phyloP scores from a whole-genome alignment of 2,888 invertebrate genomes.

The Endomychus coccineus region DNA sequence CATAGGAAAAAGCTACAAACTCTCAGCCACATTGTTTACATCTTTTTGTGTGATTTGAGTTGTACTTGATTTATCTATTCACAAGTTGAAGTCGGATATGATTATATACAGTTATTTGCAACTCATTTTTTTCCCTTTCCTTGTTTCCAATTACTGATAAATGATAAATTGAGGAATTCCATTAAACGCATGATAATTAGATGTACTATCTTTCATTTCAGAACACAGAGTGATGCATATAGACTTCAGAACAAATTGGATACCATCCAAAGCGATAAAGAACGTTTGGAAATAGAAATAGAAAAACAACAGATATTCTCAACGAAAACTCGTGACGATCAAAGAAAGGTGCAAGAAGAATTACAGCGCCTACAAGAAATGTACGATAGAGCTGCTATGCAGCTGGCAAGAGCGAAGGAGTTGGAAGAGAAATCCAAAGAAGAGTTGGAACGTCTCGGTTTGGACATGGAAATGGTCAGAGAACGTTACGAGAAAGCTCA shows the following conservation, averaged over 20 bases:
- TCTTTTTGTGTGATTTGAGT: too few relatives aligned
- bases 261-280: slow-evolving; percentile 79
- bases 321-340: slow-evolving; percentile 76
- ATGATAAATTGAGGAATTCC: background rate
- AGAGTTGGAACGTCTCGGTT: slow-evolving; percentile 65
- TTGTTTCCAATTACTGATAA: too few relatives aligned
- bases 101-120: too few relatives aligned
- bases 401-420: slow-evolving; percentile 79
- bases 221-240: slow-evolving; percentile 84
- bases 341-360: slow-evolving; percentile 81
- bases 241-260: slow-evolving; percentile 84
- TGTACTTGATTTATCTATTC: too few relatives aligned
- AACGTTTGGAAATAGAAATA: slow-evolving; percentile 74
- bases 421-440: slow-evolving; percentile 86
- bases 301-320: slow-evolving; percentile 76
- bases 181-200: background rate
- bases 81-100: slow-evolving; percentile 1
- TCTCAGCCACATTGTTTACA: too few relatives aligned
- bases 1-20: too few relatives aligned
- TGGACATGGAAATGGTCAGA: slow-evolving; percentile 80
- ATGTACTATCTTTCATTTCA: slow-evolving; percentile 38
- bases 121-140: too few relatives aligned
- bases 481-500: slow-evolving; percentile 85
- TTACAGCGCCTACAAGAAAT: slow-evolving; percentile 77
- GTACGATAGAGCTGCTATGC: slow-evolving; percentile 80